These are phyloP conservation scores for Heliconius melpomene DNA, from an alignment of 1,140 invertebrate species.

Conservation along the genomic window DNA sequence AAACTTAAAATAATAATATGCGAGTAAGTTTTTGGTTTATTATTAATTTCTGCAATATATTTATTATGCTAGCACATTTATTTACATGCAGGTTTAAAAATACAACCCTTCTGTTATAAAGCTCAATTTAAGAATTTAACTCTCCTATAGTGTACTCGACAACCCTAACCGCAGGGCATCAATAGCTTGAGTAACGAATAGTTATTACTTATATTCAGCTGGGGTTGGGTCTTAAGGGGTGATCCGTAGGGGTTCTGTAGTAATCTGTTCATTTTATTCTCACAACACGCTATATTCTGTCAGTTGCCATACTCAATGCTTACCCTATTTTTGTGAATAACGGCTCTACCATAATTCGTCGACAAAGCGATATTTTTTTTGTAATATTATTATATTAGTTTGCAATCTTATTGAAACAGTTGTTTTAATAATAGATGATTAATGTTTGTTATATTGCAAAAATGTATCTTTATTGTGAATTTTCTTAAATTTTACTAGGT, in stretches of 20 bases:
- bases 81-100: constrained; percentile 20
- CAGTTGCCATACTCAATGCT: constrained; percentile 46
- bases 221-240: constrained; percentile 54
- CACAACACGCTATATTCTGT: constrained; percentile 44
- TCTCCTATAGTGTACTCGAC: constrained; percentile 54
- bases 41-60: background rate
- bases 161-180: constrained; percentile 69
- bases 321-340: constrained; percentile 68
- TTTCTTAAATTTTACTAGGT: too few relatives aligned
- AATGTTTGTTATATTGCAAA: too few relatives aligned
- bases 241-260: constrained; percentile 56
- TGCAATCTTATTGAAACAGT: too few relatives aligned
- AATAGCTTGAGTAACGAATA: constrained; percentile 72
- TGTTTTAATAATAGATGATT: too few relatives aligned
- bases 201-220: constrained; percentile 64
- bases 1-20: too few relatives aligned
- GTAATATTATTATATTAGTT: background rate
- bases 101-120: constrained; percentile 11
- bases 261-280: constrained; percentile 81
- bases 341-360: constrained; percentile 66
- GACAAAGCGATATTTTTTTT: constrained; percentile 47
- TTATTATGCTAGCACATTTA: background rate
- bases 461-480: too few relatives aligned
- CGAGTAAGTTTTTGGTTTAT: too few relatives aligned
- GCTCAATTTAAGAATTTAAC: constrained; percentile 46